Evolutionary conservation across 2,888 invertebrate species (phyloP).

Genomic region (Papilio elwesi): DNA sequence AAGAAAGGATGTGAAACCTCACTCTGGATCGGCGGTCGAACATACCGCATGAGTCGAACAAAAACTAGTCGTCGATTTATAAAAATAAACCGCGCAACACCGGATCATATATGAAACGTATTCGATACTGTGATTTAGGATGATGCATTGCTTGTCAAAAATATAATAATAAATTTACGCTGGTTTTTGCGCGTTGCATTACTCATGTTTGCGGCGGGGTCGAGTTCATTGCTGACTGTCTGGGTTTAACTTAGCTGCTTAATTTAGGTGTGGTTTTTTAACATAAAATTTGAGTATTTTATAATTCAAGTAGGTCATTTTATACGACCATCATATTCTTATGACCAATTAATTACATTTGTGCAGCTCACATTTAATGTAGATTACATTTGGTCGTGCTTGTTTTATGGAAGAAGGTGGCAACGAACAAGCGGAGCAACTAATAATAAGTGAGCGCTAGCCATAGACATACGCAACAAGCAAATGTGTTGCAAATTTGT

Average conservation of each 20-base stretch:
- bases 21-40: conserved; percentile 44
- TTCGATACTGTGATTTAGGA: conserved; percentile 55
- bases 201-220: conserved; percentile 23
- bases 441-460: too few relatives aligned
- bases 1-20: conserved; percentile 54
- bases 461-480: too few relatives aligned
- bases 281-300: background rate
- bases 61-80: conserved; percentile 59
- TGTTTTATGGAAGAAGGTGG: too few relatives aligned
- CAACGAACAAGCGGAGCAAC: too few relatives aligned
- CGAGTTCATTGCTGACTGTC: conserved; percentile 28
- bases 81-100: conserved; percentile 58
- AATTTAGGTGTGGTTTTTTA: conserved; percentile 28
- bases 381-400: background rate
- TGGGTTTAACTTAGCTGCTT: conserved; percentile 28
- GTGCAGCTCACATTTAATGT: too few relatives aligned
- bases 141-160: conserved; percentile 50
- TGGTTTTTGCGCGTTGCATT: conserved; percentile 25
- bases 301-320: background rate
- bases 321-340: background rate
- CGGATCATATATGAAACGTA: conserved; percentile 57
- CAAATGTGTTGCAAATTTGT: too few relatives aligned
- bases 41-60: conserved; percentile 61
- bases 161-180: background rate
- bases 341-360: background rate